Conservation (phyloP, 2,888 invertebrate species). For the Bedellia somnulentella region DNA sequence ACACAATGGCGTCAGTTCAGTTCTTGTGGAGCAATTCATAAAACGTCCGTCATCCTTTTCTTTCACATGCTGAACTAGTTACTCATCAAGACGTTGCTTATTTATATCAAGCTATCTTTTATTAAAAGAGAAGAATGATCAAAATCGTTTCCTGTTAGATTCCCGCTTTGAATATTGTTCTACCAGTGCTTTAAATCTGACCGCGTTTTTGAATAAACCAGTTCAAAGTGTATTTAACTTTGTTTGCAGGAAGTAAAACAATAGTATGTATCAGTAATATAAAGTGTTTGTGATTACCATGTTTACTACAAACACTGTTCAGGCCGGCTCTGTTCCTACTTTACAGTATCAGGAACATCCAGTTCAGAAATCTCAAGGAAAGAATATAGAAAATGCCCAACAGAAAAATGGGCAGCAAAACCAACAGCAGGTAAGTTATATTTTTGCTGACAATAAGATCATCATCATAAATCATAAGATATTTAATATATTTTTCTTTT, state of each 20-base stretch:
- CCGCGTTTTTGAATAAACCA: constrained; percentile 58
- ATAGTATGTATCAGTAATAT: too few relatives aligned
- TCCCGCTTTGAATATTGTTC: constrained; percentile 49
- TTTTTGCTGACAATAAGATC: background rate
- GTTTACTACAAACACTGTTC: constrained; percentile 65
- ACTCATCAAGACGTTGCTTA: constrained; percentile 46
- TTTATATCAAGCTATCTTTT: constrained; percentile 53
- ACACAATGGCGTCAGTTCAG: constrained; percentile 48
- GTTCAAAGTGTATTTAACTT: too few relatives aligned
- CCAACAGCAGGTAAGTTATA: constrained; percentile 24
- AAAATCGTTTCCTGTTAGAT: constrained; percentile 54
- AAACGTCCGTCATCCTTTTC: constrained; percentile 60
- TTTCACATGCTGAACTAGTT: constrained; percentile 52
- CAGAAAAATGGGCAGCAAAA: constrained; percentile 52
- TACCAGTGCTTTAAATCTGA: constrained; percentile 37
- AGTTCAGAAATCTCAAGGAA: constrained; percentile 62
- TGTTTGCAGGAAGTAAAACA: too few relatives aligned
- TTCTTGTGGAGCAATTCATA: constrained; percentile 41
- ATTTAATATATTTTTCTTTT: constrained; percentile 13
- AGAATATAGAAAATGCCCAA: constrained; percentile 64
- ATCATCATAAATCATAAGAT: background rate
- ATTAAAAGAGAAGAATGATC: constrained; percentile 53
- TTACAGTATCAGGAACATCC: constrained; percentile 72
- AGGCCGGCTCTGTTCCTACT: constrained; percentile 60
- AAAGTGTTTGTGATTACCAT: too few relatives aligned